Percentiles rank a stretch among this genome's conserved stretches.
phyloP scores from a whole-genome alignment of 2,888 invertebrate genomes.

The Xestia rhomboidea region DNA sequence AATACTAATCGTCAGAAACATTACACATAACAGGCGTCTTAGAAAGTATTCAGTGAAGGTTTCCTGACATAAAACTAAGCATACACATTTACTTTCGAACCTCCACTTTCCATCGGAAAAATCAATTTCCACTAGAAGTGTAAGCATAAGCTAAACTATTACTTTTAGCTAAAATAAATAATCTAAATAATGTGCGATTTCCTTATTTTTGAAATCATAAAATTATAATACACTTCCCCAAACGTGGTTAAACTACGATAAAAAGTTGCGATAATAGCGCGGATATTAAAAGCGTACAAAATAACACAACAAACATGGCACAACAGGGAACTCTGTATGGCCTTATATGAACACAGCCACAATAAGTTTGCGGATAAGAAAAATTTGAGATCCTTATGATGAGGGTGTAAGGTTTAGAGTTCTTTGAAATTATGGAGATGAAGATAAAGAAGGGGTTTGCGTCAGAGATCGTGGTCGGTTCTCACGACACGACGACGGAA shows the following conservation, averaged over 20 bases:
- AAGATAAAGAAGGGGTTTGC: constrained; percentile 64
- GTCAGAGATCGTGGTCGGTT: constrained; percentile 81
- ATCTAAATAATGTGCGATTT: background rate
- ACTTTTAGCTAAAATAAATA: background rate
- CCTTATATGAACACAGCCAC: constrained; percentile 73
- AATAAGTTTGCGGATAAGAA: constrained; percentile 49
- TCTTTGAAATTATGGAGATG: constrained; percentile 51
- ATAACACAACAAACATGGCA: constrained; percentile 86
- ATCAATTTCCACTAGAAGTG: background rate
- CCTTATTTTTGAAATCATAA: background rate
- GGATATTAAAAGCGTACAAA: constrained; percentile 88
- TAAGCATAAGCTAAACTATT: background rate
- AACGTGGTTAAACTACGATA: constrained; percentile 77
- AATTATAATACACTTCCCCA: constrained; percentile 24
- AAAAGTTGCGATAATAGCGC: constrained; percentile 87
- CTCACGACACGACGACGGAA: constrained; percentile 80
- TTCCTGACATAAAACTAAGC: background rate
- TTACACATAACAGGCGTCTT: background rate
- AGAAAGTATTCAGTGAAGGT: background rate
- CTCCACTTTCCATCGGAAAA: background rate
- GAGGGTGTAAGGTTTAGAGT: constrained; percentile 57
- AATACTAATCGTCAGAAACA: background rate
- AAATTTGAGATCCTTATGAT: constrained; percentile 46
- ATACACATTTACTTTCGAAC: background rate
- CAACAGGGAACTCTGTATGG: constrained; percentile 79